Evolutionary conservation across 2,797 vertebrate species (phyloP), one percentile per base, ranked within the genome.

Genomic region (Takifugu rubripes): DNA sequence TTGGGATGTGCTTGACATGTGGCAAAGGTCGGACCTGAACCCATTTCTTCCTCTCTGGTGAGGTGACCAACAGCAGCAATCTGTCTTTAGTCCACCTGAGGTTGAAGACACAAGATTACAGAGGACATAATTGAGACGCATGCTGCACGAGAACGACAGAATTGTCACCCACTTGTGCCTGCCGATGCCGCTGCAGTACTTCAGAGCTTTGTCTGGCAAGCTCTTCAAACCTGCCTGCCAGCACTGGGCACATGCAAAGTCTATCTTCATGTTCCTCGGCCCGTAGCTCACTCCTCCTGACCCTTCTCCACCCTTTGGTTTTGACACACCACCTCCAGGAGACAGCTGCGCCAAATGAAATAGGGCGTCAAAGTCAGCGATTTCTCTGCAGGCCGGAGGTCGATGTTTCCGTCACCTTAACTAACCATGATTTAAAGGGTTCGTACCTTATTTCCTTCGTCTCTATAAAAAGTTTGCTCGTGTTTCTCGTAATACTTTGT

Each of bases 1-100:
- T 59, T 10, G 95, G 95, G 82, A 92, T 92, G 65, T 90, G 92
- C 71, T 93, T 95, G 54, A 92, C 88, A 25, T 92, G 93, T 1
- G 97, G 97, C 74, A 96, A 87, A 0, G 94, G 92, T 75, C 97
- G 92, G 64, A 96, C 92, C 0, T 92, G 88, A 73, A 96, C 92
- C 97, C 97, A 99, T 80, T 96, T 98, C 79, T 85, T 93, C 78
- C 92, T 93, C 71, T 94, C 92, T 56, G 88, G 86, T 42, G 94
- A 96, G 90, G 90, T 96, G 65, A 96, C 94, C 82, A 99, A 84
- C 68, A 99, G 91, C 5, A 95, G 87, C 0, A 90, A 88, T 29
- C 92, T 90, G 11, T 99, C 97, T 88, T 94, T 96, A 0, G 89
- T 94, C 97, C 96, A 99, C 53, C 97, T 99, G 77, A 66, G 65